Evolutionary conservation across 2,113 vertebrate genomes (phyloP), one percentile per base, ranked within the genome.

Genomic region (Ochotona princeps): DNA sequence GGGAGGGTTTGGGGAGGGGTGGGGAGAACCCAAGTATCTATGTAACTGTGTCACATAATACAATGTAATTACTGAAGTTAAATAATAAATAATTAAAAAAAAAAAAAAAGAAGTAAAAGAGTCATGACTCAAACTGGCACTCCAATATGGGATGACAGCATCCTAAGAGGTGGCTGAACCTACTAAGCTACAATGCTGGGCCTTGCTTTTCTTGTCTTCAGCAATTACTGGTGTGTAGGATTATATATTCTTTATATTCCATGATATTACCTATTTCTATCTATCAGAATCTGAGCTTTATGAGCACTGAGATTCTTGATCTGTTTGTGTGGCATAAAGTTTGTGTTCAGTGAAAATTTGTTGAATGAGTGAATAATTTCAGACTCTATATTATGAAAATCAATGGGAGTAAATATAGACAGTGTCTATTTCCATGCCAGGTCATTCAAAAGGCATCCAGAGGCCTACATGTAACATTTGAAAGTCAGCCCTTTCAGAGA

Each of bases 361-460:
- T 15, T 51, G 32, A 92, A 30, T 49, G 14, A 73, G 5, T 67
- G 67, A 80, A 93, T 61, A 20, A 72, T 7, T 5, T 63, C 65
- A 89, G 76, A 81, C 57, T 57, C 69, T 30, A 65, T n/a, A 75
- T 73, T 93, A 21, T 38, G 20, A 93, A 91, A 91, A 95, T 26
- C 57, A 83, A 2, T 35, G 25, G 23, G 30, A 79, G 54, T 54
- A 87, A 73, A 78, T 9, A n/a, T 1, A 74, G 61, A 10, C 17
- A 89, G 20, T 18, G 47, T 35, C 15, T 74, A 14, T 25, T 49
- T 78, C 51, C 1, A 12, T 49, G 23, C 12, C 32, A 66, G 44
- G 57, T 75, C 17, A n/a, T 63, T 65, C 85, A 67, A 32, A 49
- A 78, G 11, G 67, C 79, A 51, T 38, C 18, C 4, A 54, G 70